Evolutionary conservation across 2,888 invertebrate genomes (phyloP).

Genomic region (Liopterus haemorrhoidalis): DNA sequence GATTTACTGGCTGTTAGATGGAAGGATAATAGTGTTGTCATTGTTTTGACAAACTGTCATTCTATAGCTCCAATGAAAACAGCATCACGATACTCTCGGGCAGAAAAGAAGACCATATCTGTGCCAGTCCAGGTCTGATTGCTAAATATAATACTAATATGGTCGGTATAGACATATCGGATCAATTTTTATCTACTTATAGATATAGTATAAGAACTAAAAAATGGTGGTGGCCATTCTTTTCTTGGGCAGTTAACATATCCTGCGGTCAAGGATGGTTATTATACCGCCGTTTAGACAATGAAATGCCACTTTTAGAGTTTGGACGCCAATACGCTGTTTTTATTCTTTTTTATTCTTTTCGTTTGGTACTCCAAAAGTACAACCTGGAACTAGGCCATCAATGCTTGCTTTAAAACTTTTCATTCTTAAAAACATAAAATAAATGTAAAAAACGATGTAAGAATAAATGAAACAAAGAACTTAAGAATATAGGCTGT

Average conservation of each 20-base stretch:
- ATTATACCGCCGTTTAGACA: too few species aligned
- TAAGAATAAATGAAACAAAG: too few species aligned
- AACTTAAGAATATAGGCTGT: too few species aligned
- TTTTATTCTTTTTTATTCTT: too few species aligned
- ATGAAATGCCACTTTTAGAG: too few species aligned
- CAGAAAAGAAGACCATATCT: conserved; percentile 11
- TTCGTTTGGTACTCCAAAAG: too few species aligned
- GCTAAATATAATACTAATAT: conserved; percentile 20
- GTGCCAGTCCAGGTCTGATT: conserved; percentile 19
- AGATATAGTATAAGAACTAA: conserved; percentile 15
- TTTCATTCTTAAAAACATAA: too few species aligned
- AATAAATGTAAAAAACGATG: too few species aligned
- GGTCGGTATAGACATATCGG: conserved; percentile 20
- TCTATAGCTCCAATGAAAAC: conserved; percentile 16
- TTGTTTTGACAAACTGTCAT: conserved; percentile 26
- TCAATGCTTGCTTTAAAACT: too few species aligned
- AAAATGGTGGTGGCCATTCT: conserved; percentile 22
- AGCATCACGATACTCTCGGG: conserved; percentile 17
- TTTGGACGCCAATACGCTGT: too few species aligned
- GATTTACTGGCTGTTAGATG: conserved; percentile 28
- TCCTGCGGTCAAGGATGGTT: conserved; percentile 12
- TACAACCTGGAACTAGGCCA: too few species aligned
- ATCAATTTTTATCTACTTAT: conserved; percentile 18
- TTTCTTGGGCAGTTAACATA: not conserved
- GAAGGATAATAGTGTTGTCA: conserved; percentile 30